Base-by-base conservation (phyloP, 1,140 invertebrate species). In the Zaprionus kolodkinae region DNA sequence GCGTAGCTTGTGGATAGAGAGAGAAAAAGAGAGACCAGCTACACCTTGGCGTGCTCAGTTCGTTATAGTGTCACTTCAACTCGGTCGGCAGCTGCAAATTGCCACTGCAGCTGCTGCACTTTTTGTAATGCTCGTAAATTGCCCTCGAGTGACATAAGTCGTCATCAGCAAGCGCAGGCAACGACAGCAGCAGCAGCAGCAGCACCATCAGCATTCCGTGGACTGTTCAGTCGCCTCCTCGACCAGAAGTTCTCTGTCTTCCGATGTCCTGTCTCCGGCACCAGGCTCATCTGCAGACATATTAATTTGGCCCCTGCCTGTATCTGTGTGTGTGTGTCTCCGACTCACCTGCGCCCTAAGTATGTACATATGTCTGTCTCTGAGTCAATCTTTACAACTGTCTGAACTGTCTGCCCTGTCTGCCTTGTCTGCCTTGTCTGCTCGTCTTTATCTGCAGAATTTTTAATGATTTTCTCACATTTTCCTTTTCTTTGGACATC, bases 391-490 rank as follows among this genome's bases (percentile, higher is more conserved):
- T 30, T 30, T 30, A 30, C 27, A 30, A 30, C 36, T 57, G 33
- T 30, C 55, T 36, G 52, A 43, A 10, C 17, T 30, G 27, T 57
- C 33, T 36, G 55, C 27, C 35, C 10, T 33, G 13, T 35, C 17
- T 13, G 45, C 13, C 17, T 10, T 33, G 13, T 35, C 17, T 13
- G 45, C 13, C 17, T 10, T n/a, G 11, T 33, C 30, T 60, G 36
- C 21, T 57, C 40, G 43, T 52, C 74, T 55, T 84, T 77, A 83
- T 63, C 68, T 60, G 61, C 15, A 72, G 80, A 88, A 83, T 87
- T 87, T 87, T 80, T 88, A 87, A 87, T 87, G 83, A 87, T 87
- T 88, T 88, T 78, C 76, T 68, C 60, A 81, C 72, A 79, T 76
- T 76, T 74, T 71, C 72, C 69, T 70, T 76, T 74, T 65, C 72